phyloP scores from a whole-genome alignment of 1,140 invertebrate species.

The Drosophila pallidifrons region DNA sequence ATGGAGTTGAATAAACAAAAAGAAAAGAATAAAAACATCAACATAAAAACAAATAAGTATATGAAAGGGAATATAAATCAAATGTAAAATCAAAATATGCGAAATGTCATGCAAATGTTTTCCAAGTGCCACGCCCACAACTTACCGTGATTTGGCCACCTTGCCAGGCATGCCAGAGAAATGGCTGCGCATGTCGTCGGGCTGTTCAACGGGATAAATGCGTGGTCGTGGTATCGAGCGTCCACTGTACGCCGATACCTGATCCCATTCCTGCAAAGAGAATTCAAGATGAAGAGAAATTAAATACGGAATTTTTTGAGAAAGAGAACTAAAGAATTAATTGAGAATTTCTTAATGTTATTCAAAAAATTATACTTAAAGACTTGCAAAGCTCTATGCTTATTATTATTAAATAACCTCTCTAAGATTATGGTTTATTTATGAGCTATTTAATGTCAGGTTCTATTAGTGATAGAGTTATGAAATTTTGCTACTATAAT shows the following conservation, averaged over 20 bases:
- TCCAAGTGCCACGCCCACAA: neutral
- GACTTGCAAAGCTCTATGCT: too few species aligned
- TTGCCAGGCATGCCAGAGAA: slow-evolving; percentile 86
- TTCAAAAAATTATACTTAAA: too few species aligned
- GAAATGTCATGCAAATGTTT: slow-evolving; percentile 51
- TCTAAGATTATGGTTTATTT: too few species aligned
- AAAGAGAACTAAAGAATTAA: neutral
- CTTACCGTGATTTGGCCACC: slow-evolving; percentile 86
- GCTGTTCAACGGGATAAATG: slow-evolving; percentile 91
- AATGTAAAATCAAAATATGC: slow-evolving; percentile 41
- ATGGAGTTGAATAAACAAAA: slow-evolving; percentile 50
- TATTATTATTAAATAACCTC: too few species aligned
- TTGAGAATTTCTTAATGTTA: neutral
- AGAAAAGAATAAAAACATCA: slow-evolving; percentile 7
- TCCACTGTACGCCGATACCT: slow-evolving; percentile 95
- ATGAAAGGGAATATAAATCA: slow-evolving; percentile 14
- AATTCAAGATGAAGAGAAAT: neutral
- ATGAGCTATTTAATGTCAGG: too few species aligned
- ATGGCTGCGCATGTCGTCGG: slow-evolving; percentile 89
- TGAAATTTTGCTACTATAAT: too few species aligned
- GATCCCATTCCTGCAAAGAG: slow-evolving; percentile 92
- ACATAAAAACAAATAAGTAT: slow-evolving; percentile 43
- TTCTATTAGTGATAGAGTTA: too few species aligned
- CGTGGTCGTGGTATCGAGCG: slow-evolving; percentile 94
- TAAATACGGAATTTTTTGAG: neutral